These are phyloP conservation scores for Oscheius sp. DNA, from an alignment of 1,140 invertebrate genomes.

Conservation along the genomic window DNA sequence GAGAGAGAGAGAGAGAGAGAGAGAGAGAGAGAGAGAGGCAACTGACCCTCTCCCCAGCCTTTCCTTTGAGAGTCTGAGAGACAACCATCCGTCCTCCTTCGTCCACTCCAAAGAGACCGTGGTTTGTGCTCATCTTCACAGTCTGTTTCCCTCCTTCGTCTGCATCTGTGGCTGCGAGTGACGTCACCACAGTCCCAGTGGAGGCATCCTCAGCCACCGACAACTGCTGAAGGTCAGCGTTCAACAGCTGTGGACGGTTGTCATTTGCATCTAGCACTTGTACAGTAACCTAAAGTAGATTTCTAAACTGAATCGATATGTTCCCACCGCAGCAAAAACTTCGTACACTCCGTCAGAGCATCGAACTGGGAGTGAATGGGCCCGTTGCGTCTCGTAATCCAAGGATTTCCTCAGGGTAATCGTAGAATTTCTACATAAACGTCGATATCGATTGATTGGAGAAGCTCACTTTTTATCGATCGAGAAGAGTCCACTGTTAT, in stretches of 20 bases:
- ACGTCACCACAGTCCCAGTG: slow-evolving; percentile 7
- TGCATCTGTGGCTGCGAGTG: slow-evolving; percentile 15
- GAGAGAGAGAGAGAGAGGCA: too few relatives aligned
- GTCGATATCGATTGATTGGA: neutral
- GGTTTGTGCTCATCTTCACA: neutral
- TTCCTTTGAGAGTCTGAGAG: neutral
- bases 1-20: too few relatives aligned
- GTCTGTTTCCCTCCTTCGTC: slow-evolving; percentile 15
- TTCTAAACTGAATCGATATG: neutral
- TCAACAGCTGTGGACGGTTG: slow-evolving; percentile 17
- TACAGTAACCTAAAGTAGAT: slow-evolving; percentile 10
- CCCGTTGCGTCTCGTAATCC: slow-evolving; percentile 14
- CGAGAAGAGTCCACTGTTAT: slow-evolving; percentile 14
- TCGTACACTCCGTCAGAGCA: slow-evolving; percentile 16
- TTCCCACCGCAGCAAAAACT: slow-evolving; percentile 18
- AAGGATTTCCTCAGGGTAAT: slow-evolving; percentile 4
- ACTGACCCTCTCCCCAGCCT: slow-evolving; percentile 22
- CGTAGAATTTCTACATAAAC: slow-evolving; percentile 7
- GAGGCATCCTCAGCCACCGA: slow-evolving; percentile 25
- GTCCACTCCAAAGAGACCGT: slow-evolving; percentile 8
- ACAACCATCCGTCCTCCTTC: slow-evolving; percentile 5
- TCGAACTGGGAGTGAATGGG: slow-evolving; percentile 17
- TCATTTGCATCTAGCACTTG: slow-evolving; percentile 22
- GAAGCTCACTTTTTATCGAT: slow-evolving; percentile 16
- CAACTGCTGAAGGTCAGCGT: slow-evolving; percentile 24